These are phyloP conservation scores for Siniperca chuatsi DNA, from an alignment of 2,113 vertebrate genomes.

Conservation along the genomic window DNA sequence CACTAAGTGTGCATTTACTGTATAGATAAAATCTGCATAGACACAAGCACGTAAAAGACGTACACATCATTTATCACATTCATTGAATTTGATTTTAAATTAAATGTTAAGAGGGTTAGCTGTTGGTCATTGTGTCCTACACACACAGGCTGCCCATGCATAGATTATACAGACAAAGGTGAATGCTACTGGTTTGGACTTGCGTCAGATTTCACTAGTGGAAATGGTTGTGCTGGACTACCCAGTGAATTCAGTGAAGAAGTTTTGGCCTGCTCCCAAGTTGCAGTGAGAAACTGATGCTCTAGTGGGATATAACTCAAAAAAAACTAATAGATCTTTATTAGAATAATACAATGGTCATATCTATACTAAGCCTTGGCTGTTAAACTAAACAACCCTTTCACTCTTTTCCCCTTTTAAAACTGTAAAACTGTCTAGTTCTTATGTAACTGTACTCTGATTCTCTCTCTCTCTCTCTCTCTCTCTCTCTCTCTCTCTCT, in stretches of 20 bases:
- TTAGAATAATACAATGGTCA: neutral
- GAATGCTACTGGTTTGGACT: neutral
- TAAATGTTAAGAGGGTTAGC: conserved; percentile 17
- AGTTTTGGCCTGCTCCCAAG: neutral
- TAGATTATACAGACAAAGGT: neutral
- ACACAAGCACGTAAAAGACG: neutral
- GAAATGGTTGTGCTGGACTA: neutral
- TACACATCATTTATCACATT: conserved; percentile 5
- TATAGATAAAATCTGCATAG: neutral
- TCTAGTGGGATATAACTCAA: neutral
- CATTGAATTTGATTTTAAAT: conserved; percentile 39
- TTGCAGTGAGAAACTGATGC: neutral
- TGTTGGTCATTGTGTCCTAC: neutral
- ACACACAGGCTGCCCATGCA: neutral
- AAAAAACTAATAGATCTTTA: neutral
- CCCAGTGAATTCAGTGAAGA: neutral
- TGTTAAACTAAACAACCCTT: conserved; percentile 2
- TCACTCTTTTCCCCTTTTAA: neutral
- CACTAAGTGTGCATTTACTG: neutral
- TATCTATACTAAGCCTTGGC: neutral
- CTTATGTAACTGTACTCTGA: neutral
- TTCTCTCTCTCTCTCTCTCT: neutral
- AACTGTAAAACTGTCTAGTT: neutral
- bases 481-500: too few species aligned
- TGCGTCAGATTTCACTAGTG: neutral